Conservation (phyloP, 2,113 vertebrate species). For the Scalopus aquaticus region DNA sequence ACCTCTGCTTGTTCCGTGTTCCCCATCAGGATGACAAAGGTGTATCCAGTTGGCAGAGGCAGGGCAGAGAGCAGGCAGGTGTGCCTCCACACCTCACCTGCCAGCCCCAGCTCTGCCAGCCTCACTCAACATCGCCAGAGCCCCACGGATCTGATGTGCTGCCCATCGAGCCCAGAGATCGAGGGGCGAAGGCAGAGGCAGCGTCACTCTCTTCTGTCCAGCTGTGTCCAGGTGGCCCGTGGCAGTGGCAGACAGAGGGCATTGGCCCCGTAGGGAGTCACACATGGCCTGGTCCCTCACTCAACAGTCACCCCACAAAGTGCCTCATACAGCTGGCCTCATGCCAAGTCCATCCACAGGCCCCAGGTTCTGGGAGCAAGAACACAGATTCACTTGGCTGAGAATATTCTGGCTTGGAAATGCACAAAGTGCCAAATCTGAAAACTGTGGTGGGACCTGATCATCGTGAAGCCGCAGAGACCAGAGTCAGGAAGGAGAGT, state of each 20-base stretch:
- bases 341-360: background rate
- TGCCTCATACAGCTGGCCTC: background rate
- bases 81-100: constrained; percentile 27
- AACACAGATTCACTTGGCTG: background rate
- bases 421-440: background rate
- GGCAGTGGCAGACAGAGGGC: constrained; percentile 42
- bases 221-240: constrained; percentile 71
- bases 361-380: background rate
- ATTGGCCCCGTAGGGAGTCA: background rate
- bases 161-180: background rate
- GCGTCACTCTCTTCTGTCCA: background rate
- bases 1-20: background rate
- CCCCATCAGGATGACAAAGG: constrained; percentile 46
- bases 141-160: background rate
- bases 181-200: background rate
- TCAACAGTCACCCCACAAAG: background rate
- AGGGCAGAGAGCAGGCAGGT: constrained; percentile 57
- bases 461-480: accelerated
- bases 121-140: constrained; percentile 39
- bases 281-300: background rate
- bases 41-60: constrained; percentile 50
- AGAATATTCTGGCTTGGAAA: background rate
- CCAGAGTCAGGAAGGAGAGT: too few relatives aligned
- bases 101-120: constrained; percentile 58
- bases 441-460: background rate